Evolutionary conservation across 2,797 vertebrate genomes (phyloP).

Genomic region (Takifugu rubripes): DNA sequence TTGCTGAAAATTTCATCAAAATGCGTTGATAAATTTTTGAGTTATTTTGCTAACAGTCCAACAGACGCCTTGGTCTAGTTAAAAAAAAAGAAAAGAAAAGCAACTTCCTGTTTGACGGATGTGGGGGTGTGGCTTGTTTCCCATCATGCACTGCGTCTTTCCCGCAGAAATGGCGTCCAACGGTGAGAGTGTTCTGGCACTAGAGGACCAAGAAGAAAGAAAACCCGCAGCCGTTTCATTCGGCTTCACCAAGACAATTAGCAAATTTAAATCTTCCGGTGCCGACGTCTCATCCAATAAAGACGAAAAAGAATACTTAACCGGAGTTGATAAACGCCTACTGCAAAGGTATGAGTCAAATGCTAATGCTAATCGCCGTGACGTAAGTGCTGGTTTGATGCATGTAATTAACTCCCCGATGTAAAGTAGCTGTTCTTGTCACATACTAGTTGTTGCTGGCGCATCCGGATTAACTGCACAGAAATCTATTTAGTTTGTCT

Average conservation of each 20-base stretch:
- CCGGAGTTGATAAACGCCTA: constrained; percentile 69
- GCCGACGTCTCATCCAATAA: constrained; percentile 22
- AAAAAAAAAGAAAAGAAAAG: too few relatives aligned
- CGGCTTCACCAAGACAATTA: constrained; percentile 76
- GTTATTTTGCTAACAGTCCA: too few relatives aligned
- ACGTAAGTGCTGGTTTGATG: neutral
- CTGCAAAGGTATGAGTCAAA: constrained; percentile 66
- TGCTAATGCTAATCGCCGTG: constrained; percentile 50
- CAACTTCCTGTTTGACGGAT: too few relatives aligned
- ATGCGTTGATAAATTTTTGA: too few relatives aligned
- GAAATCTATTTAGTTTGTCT: neutral
- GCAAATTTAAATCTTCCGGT: constrained; percentile 56
- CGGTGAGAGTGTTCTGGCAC: constrained; percentile 17
- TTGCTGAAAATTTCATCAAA: too few relatives aligned
- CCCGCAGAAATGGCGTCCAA: constrained; percentile 71
- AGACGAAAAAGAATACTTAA: constrained; percentile 73
- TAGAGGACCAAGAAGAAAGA: constrained; percentile 44
- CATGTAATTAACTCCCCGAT: neutral
- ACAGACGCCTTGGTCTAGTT: too few relatives aligned
- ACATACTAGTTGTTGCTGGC: neutral
- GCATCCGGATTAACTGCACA: too few relatives aligned
- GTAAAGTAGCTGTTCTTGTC: neutral
- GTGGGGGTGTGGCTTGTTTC: constrained; percentile 2
- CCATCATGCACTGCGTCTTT: constrained; percentile 41
- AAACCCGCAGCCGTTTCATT: constrained; percentile 72